Base-by-base conservation (phyloP, 1,140 invertebrate genomes). In the Linepithema humile region DNA sequence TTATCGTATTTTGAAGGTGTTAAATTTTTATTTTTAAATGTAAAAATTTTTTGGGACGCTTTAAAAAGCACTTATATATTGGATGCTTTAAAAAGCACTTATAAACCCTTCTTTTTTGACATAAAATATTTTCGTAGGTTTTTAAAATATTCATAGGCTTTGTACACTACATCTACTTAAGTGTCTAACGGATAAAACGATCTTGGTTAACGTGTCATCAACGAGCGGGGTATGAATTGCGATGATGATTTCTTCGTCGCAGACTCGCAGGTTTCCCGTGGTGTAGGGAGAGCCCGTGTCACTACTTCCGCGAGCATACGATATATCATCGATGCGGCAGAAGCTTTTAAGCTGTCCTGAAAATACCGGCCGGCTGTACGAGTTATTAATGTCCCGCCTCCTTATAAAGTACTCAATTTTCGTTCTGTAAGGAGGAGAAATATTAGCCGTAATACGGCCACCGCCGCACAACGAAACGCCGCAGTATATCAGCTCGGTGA, bases 331-430 rank as follows among this genome's bases (percentile, higher is more conserved):
- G 85, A 88, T 88, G 86, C 82, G 85, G 85, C 85, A 70, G 77
- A 72, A 78, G 87, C 87, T 88, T 88, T 88, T 87, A 88, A 88
- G 87, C 86, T 88, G 85, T 88, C 88, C 75, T 83, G 83, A 90
- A 88, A 84, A 86, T 87, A 89, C 75, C 85, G 84, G 84, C 75
- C 83, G 85, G 78, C 55, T 73, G 78, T 85, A 64, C 57, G 74
- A 88, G 85, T 88, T 88, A 88, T 88, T 88, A 88, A 88, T 88
- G 78, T 82, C 77, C 88, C 84, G 82, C 70, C 88, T 87, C 87
- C 89, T 91, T 91, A 91, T 90, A 90, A 91, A 90, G 88, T 89
- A 89, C 89, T 91, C 89, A 91, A 92, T 91, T 91, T 92, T 88
- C 88, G 89, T 89, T 91, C 86, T 85, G 85, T 85, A 80, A 83